Base-by-base conservation (phyloP, 92 coral and sea anemone species). In the Porites divaricata region DNA sequence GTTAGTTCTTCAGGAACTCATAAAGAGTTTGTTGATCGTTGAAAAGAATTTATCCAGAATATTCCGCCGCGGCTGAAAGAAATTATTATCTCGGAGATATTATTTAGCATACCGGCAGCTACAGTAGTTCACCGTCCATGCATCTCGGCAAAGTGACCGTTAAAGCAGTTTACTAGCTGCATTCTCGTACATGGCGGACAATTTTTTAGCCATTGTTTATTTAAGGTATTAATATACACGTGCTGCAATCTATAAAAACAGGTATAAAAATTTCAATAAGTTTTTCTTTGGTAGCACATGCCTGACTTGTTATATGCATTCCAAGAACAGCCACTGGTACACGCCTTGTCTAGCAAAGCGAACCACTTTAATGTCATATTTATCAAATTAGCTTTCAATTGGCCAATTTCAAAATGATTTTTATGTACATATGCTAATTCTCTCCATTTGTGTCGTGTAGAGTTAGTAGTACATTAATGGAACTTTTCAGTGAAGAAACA, bases 211-310 rank as follows among this genome's bases (percentile, higher is more conserved):
- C 26, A 67, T 67, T 67, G 71, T 67, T 24, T 67, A 67, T 24
- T 16, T 69, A 52, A 21, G 15, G 63, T 73, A 22, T 24, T 22
- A 13, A 45, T 52, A 51, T 41, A 23, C 63, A 52, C 63, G n/a
- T 53, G 77, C 63, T 73, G 63, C n/a, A 52, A 73, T 11, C 24
- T 11, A 21, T 71, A 71, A 24, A 35, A 52, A 71, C 75, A 49
- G 75, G 75, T 71, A 71, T 26, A 48, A 22, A 11, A 54, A 35
- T 5, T 64, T 24, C 2, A 17, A 4, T 41, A 20, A 28, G 51
- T 17, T 69, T 28, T 41, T 35, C 73, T 16, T 15, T 28, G 20
- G n/a, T 11, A 69, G 52, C 73, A 69, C 73, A 28, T 69, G 73
- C 35, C 51, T 69, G 45, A 11, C 35, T 66, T 66, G 41, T 11